A percentile compares a stretch with the other conserved stretches of the same genome.
These are phyloP conservation scores for Miniopterus natalensis DNA, from an alignment of 2,113 vertebrate genomes.

Conservation along the genomic window DNA sequence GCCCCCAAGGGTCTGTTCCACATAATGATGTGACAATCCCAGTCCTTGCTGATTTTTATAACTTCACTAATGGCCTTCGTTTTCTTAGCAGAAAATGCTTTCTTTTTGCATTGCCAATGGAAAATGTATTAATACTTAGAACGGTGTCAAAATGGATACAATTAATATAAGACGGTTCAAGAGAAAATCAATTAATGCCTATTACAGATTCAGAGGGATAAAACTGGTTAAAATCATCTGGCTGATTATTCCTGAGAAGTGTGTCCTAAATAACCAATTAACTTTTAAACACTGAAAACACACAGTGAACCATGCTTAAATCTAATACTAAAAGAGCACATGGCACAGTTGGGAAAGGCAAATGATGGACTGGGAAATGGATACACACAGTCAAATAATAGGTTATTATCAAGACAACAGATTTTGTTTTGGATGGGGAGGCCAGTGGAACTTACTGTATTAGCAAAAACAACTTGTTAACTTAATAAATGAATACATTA, in stretches of 20 bases:
- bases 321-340: neutral
- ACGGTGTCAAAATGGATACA: conserved; percentile 27
- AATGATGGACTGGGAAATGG: neutral
- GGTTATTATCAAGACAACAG: neutral
- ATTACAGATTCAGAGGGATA: neutral
- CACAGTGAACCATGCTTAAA: neutral
- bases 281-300: neutral
- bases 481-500: neutral
- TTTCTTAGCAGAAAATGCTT: conserved; percentile 15
- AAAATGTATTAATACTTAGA: conserved; percentile 48
- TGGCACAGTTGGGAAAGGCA: neutral
- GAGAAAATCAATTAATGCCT: conserved; percentile 24
- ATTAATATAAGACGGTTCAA: neutral
- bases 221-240: conserved; percentile 24
- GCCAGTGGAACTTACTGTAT: neutral
- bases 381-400: neutral
- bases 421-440: conserved; percentile 5
- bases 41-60: conserved; percentile 57
- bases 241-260: neutral
- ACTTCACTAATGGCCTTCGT: conserved; percentile 45
- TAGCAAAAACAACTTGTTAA: conserved; percentile 11
- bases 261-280: neutral
- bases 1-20: conserved; percentile 56
- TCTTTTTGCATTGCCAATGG: neutral
- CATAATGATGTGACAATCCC: conserved; percentile 56